Evolutionary conservation across 2,888 invertebrate species (phyloP).

Genomic region (Eupithecia pulchellata): DNA sequence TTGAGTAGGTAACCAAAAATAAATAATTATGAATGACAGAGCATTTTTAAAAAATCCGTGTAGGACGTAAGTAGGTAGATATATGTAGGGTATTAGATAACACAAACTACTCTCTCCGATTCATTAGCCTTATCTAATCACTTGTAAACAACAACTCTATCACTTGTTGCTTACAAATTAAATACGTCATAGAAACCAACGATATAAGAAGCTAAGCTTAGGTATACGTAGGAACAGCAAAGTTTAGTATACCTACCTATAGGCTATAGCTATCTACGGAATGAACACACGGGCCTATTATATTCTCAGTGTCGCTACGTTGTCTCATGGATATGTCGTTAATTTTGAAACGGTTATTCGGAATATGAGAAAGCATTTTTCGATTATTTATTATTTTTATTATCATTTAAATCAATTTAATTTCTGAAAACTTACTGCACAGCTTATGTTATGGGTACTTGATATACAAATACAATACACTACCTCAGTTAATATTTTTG

Average conservation of each 20-base stretch:
- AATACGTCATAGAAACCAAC: slow-evolving; percentile 25
- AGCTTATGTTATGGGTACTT: no score
- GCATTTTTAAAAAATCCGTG: neutral
- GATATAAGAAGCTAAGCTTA: neutral
- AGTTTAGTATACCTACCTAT: neutral
- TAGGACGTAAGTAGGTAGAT: slow-evolving; percentile 19
- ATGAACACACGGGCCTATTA: neutral
- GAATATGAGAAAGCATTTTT: neutral
- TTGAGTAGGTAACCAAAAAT: neutral
- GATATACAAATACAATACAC: no score
- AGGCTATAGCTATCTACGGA: no score
- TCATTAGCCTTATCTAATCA: slow-evolving; percentile 36
- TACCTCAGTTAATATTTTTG: no score
- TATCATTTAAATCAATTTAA: no score
- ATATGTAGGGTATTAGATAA: neutral
- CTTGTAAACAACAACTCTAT: slow-evolving; percentile 32
- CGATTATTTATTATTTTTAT: neutral
- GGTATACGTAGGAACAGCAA: neutral
- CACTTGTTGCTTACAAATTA: slow-evolving; percentile 41
- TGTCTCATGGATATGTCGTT: neutral
- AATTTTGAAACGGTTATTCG: neutral
- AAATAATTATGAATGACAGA: neutral
- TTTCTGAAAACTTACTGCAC: no score
- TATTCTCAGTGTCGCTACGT: neutral
- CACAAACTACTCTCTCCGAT: slow-evolving; percentile 27